Evolutionary conservation across 1,140 invertebrate genomes (phyloP), one percentile per base, ranked within the genome.

Genomic region (Ganaspis sp.): DNA sequence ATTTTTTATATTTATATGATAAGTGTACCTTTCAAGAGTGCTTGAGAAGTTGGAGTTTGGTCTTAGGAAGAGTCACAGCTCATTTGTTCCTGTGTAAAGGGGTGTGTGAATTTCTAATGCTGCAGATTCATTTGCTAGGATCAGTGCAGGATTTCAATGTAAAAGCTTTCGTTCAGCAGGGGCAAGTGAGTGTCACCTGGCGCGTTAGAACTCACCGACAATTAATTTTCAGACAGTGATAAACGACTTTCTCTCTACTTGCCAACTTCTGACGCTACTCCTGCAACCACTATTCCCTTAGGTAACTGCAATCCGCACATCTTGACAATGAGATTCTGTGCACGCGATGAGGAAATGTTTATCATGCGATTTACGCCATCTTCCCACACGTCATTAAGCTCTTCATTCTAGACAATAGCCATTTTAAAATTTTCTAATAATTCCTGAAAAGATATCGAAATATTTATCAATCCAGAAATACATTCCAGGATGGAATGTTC

Each of bases 191-290:
- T 58, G 54, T 58, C 54, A 58, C 21, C 54, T 58, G 54, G 54
- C 23, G 54, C 54, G 54, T 58, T 58, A 58, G 26, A 58, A 21
- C 54, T 15, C 54, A 26, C 54, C 54, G 54, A 23, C 23, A 58
- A 58, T 58, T 58, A 58, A 58, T 26, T 58, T 58, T 58, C 21
- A 23, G 21, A 58, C 54, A 58, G 15, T 12, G 54, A 58, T 58
- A 58, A 58, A 58, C 54, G 54, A 58, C 23, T 58, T 58, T 26
- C 54, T 12, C 54, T 23, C 9, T 26, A 9, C 21, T 58, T 11
- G 54, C 4, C 21, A 58, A 58, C 54, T 58, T 58, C 21, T 58
- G 53, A 9, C 21, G 49, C 9, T 54, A 54, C 19, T 54, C 53
- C 8, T 19, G n/a, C 17, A 11, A 58, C 19, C 19, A 23, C 21